Percentiles rank a stretch among this genome's conserved stretches.
Evolutionary conservation across 2,113 vertebrate genomes (phyloP).

Genomic region (Pavo muticus): DNA sequence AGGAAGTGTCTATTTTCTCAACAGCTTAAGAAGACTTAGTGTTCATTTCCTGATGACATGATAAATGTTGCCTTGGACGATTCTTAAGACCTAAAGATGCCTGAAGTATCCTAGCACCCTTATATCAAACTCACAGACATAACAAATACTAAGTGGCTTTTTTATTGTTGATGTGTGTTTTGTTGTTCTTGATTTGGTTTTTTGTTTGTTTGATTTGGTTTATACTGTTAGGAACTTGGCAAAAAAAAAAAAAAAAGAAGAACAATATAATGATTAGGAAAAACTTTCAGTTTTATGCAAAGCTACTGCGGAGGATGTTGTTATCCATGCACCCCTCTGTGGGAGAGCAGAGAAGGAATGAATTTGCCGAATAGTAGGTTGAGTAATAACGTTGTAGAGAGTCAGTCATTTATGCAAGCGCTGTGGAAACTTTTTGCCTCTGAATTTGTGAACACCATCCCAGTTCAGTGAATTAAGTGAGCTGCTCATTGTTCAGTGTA

Average conservation of each 20-base stretch:
- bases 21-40: neutral
- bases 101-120: neutral
- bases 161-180: neutral
- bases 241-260: neutral
- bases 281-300: neutral
- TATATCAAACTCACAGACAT: neutral
- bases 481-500: neutral
- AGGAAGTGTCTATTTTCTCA: neutral
- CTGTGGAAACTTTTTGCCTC: neutral
- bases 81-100: neutral
- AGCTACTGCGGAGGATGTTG: neutral
- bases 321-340: neutral
- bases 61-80: neutral
- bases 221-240: neutral
- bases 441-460: neutral
- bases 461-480: neutral
- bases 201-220: neutral
- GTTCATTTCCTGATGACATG: slow-evolving; percentile 3
- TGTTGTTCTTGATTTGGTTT: neutral
- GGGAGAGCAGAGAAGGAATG: neutral
- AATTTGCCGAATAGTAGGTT: neutral
- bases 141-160: neutral
- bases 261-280: neutral
- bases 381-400: neutral
- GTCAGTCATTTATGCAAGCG: neutral